Percentiles rank a stretch among this genome's conserved stretches.
phyloP scores from a whole-genome alignment of 2,113 vertebrate genomes.

The Suricata suricatta region DNA sequence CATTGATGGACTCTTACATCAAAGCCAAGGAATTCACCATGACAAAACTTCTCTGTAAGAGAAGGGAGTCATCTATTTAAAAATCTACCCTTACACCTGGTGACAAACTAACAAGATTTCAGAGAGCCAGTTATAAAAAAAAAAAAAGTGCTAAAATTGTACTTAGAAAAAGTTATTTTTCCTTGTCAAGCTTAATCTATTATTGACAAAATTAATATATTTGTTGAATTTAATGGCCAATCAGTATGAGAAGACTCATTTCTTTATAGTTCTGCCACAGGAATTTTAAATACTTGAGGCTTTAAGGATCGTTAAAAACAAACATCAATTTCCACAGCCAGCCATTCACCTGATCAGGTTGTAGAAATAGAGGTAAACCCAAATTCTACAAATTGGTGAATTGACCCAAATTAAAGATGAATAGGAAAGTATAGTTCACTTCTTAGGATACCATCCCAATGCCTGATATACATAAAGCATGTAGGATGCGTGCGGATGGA shows the following conservation, averaged over 20 bases:
- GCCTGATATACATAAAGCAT: conserved; percentile 39
- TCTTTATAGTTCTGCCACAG: not conserved
- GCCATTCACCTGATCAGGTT: not conserved
- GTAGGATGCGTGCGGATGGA: not conserved
- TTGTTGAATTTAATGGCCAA: not conserved
- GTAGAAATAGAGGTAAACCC: not conserved
- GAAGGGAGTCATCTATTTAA: conserved; percentile 64
- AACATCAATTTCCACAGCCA: not conserved
- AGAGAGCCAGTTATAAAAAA: conserved; percentile 31
- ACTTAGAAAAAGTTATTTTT: not conserved
- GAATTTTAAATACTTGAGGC: not conserved
- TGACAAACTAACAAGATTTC: conserved; percentile 55
- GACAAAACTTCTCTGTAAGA: conserved; percentile 41
- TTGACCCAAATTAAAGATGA: not conserved
- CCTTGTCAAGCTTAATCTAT: not conserved
- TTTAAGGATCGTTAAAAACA: not conserved
- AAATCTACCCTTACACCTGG: conserved; percentile 56
- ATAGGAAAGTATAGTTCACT: conserved; percentile 24
- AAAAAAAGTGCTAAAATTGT: not conserved
- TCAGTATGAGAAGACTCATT: not conserved
- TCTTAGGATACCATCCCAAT: not conserved
- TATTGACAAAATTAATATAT: not conserved
- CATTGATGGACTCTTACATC: conserved; percentile 66
- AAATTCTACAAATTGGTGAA: not conserved
- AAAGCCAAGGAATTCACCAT: conserved; percentile 64